These are phyloP conservation scores for Pseudorhiza aurosa DNA, from an alignment of 30 jellyfish, hydroid and myxozoan species.

Conservation along the genomic window DNA sequence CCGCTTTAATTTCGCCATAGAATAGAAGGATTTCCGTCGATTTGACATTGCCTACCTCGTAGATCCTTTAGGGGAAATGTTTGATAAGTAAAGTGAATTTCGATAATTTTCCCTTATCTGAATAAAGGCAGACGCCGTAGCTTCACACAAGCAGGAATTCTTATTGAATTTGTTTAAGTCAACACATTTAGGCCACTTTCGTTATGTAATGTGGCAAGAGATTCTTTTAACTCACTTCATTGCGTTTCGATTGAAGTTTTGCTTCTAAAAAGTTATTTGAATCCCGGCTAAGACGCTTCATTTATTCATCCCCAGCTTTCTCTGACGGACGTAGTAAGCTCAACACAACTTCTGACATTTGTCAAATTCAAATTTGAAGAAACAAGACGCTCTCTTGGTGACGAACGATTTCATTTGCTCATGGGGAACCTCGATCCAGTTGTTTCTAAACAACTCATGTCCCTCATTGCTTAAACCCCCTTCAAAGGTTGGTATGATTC, in stretches of 20 bases:
- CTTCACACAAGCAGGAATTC: too few relatives aligned
- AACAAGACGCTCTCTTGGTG: conserved; percentile 66
- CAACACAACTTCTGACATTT: conserved; percentile 33
- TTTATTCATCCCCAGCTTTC: not conserved
- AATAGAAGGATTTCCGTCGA: not conserved
- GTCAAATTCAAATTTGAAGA: conserved; percentile 56
- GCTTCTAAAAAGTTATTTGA: too few relatives aligned
- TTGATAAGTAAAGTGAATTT: not conserved
- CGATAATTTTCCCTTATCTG: too few relatives aligned
- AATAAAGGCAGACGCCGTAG: too few relatives aligned
- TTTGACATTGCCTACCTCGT: not conserved
- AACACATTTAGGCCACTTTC: too few relatives aligned
- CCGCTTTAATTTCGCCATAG: not conserved
- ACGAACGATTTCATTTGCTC: conserved; percentile 41
- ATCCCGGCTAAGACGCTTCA: too few relatives aligned
- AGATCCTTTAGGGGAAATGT: not conserved
- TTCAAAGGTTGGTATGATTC: too few relatives aligned
- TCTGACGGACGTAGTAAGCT: conserved; percentile 35
- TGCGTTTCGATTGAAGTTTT: too few relatives aligned
- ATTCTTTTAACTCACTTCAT: too few relatives aligned
- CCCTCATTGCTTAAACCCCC: conserved; percentile 36
- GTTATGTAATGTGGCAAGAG: too few relatives aligned
- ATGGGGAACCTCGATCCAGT: conserved; percentile 86
- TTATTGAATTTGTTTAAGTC: too few relatives aligned
- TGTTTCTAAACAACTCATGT: conserved; percentile 71